Percentiles rank a stretch among this genome's conserved stretches.
phyloP scores from a whole-genome alignment of 2,797 vertebrate genomes.

The Coregonus ussuriensis region DNA sequence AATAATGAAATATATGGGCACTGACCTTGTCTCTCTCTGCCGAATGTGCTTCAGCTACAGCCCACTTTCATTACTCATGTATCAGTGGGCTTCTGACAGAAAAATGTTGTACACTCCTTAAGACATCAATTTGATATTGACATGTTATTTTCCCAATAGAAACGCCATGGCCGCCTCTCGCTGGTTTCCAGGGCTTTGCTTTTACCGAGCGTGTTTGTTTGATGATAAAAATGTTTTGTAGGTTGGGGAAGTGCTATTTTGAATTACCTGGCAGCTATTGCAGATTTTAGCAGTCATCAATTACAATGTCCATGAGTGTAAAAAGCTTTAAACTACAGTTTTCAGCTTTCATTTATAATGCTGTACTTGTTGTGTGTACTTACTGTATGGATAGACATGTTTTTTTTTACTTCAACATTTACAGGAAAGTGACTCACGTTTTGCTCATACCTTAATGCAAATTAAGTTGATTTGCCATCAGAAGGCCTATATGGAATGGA shows the following conservation, averaged over 20 bases:
- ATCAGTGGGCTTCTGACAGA: neutral
- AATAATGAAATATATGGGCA: neutral
- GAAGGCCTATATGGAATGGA: no score
- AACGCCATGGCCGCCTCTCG: neutral
- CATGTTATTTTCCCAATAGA: constrained; percentile 20
- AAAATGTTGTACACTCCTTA: neutral
- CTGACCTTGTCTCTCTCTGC: neutral
- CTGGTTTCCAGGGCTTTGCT: constrained; percentile 16
- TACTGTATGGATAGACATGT: constrained; percentile 3
- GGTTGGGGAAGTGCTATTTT: constrained; percentile 20
- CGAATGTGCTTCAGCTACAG: constrained; percentile 8
- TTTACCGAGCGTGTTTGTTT: constrained; percentile 37
- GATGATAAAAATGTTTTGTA: constrained; percentile 48
- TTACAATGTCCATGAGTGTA: constrained; percentile 15
- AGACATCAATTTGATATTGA: constrained; percentile 12
- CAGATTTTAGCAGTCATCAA: constrained; percentile 33
- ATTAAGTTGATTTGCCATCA: no score
- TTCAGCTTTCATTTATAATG: constrained; percentile 17
- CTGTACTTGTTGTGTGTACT: constrained; percentile 13
- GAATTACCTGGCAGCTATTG: constrained; percentile 20
- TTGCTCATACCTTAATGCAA: no score
- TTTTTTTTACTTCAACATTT: no score
- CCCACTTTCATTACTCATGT: constrained; percentile 1
- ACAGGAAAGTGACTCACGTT: no score
- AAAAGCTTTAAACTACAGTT: constrained; percentile 16